These are phyloP conservation scores for Geotrupes spiniger DNA, from an alignment of 2,888 invertebrate genomes.

Conservation along the genomic window DNA sequence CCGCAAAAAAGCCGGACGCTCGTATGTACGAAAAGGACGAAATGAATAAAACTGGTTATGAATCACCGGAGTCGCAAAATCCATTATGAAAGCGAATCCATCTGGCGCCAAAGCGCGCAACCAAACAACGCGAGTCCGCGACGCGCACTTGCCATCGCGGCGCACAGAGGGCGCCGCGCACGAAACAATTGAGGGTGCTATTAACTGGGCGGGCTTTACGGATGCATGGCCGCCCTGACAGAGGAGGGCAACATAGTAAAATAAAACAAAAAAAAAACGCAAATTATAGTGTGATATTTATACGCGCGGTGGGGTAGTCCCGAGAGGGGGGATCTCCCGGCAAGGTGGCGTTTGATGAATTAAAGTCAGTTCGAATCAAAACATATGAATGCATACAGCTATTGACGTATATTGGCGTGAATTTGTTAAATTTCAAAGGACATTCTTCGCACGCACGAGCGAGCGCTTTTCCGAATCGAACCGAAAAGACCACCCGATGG, in stretches of 20 bases:
- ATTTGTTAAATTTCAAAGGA: not conserved
- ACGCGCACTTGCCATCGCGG: slow-evolving; percentile 15
- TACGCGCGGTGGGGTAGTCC: slow-evolving; percentile 45
- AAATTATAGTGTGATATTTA: slow-evolving; percentile 45
- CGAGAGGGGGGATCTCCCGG: slow-evolving; percentile 40
- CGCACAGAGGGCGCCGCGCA: slow-evolving; percentile 36
- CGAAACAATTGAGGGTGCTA: slow-evolving; percentile 50
- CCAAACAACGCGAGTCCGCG: slow-evolving; percentile 9
- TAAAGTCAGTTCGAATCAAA: slow-evolving; percentile 54
- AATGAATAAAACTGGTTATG: too few relatives aligned
- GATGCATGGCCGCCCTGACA: slow-evolving; percentile 53
- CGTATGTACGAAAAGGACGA: too few relatives aligned
- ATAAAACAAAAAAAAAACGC: slow-evolving; percentile 49
- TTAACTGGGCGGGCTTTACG: slow-evolving; percentile 54
- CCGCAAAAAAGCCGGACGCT: too few relatives aligned
- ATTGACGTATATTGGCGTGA: slow-evolving; percentile 22
- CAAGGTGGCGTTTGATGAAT: slow-evolving; percentile 49
- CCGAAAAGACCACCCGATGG: slow-evolving; percentile 25
- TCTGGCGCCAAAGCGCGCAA: slow-evolving; percentile 16
- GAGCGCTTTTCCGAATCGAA: too few relatives aligned
- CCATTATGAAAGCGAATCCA: slow-evolving; percentile 11
- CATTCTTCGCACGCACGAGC: slow-evolving; percentile 10
- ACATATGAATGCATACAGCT: slow-evolving; percentile 49
- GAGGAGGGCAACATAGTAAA: slow-evolving; percentile 49
- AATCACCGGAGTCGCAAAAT: not conserved